A percentile compares a stretch with the other conserved stretches of the same genome.
Evolutionary conservation across 1,140 invertebrate species (phyloP).

Genomic region (Telenomus remus): DNA sequence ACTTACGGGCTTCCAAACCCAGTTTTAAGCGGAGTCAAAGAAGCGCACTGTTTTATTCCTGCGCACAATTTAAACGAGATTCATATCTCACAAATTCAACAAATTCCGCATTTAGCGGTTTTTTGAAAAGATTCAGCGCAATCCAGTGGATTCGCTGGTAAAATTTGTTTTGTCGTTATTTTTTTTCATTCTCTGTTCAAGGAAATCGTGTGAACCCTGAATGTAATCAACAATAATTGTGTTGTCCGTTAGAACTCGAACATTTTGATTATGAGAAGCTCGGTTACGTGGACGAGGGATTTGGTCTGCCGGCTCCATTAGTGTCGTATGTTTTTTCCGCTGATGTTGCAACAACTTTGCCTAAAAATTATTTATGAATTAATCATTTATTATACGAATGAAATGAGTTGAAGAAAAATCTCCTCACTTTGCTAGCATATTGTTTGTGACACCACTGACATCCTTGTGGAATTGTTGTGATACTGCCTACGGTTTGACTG

Average conservation of each 20-base stretch:
- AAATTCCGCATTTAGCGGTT: constrained; percentile 24
- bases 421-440: constrained; percentile 82
- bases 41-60: constrained; percentile 64
- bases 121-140: constrained; percentile 65
- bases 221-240: constrained; percentile 64
- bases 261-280: constrained; percentile 65
- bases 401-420: no score
- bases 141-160: constrained; percentile 66
- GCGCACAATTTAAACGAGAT: constrained; percentile 70
- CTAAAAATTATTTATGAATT: constrained; percentile 46
- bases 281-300: constrained; percentile 70
- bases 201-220: constrained; percentile 60
- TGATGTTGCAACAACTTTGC: constrained; percentile 89
- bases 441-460: constrained; percentile 91
- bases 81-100: constrained; percentile 70
- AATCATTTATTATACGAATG: no score
- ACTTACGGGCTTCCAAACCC: no score
- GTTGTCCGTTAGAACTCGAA: constrained; percentile 49
- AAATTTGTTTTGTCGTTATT: constrained; percentile 57
- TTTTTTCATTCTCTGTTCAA: constrained; percentile 66
- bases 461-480: constrained; percentile 83
- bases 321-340: constrained; percentile 81
- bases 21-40: constrained; percentile 60
- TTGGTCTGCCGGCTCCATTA: constrained; percentile 73
- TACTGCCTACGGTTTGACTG: constrained; percentile 83